phyloP scores from a whole-genome alignment of 2,888 invertebrate species.

The Villa cingulata region DNA sequence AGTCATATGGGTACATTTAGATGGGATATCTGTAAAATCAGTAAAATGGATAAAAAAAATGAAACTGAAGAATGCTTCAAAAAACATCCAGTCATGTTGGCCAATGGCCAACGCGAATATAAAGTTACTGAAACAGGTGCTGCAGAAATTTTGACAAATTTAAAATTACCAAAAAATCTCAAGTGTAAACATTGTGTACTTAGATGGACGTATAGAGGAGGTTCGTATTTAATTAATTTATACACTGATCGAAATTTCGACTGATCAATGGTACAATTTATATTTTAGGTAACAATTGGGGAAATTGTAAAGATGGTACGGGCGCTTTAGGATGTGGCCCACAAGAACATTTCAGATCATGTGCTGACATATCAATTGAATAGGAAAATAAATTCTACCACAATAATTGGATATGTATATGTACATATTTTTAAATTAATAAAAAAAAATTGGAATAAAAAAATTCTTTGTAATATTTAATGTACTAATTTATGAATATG shows the following conservation, averaged over 20 bases:
- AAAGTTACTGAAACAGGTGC: too few relatives aligned
- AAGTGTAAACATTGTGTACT: conserved; percentile 37
- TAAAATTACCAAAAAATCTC: conserved; percentile 29
- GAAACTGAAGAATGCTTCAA: conserved; percentile 43
- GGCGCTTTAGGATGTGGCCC: conserved; percentile 29
- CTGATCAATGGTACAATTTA: conserved; percentile 7
- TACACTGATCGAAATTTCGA: conserved; percentile 15
- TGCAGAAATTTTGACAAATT: too few relatives aligned
- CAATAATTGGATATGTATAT: too few relatives aligned
- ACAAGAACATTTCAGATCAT: conserved; percentile 35
- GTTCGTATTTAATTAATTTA: too few relatives aligned
- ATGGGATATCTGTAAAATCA: conserved; percentile 39
- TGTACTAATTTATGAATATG: too few relatives aligned
- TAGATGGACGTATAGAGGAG: conserved; percentile 37
- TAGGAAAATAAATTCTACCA: too few relatives aligned
- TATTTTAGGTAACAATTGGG: conserved; percentile 33
- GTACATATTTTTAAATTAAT: too few relatives aligned
- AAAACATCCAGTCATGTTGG: conserved; percentile 31
- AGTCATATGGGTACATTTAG: conserved; percentile 39
- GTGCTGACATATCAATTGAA: conserved; percentile 29
- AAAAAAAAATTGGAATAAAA: too few relatives aligned
- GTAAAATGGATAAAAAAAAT: conserved; percentile 32
- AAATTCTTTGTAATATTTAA: too few relatives aligned
- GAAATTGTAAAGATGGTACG: conserved; percentile 25
- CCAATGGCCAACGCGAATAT: too few relatives aligned